Evolutionary conservation across 1,140 invertebrate genomes (phyloP), one percentile per base, ranked within the genome.

Genomic region (Drosophila carrolli): DNA sequence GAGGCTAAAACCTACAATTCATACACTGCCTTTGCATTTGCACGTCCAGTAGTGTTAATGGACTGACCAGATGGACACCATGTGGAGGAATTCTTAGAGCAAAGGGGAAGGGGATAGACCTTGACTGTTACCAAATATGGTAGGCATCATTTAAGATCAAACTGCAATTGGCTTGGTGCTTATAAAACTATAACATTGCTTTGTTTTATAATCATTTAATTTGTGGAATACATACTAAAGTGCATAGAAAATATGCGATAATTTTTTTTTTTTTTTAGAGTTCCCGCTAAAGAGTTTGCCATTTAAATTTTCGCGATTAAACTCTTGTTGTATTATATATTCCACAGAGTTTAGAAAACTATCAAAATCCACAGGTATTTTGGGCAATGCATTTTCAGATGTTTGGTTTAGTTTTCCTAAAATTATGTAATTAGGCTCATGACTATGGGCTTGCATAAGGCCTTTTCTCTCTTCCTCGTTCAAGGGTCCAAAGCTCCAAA

Each of bases 351-450:
- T 35, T 27, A 35, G 13, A 1, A 5, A 29, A 6, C 11, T 10
- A 50, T 43, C 48, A 0, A 5, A 19, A 44, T 43, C 29, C n/a
- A 11, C 27, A 11, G 11, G 13, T 38, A 14, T 14, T 41, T 41
- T 35, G 14, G 32, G 6, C 9, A 16, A 8, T 44, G 29, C 16
- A 41, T 11, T 66, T 59, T 50, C 23, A 43, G 48, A 56, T 59
- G 32, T 29, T 44, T 41, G 10, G 37, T 75, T 55, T 65, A 16
- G 44, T 40, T 32, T 46, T 62, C 41, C 32, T 44, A 40, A 46
- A 65, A 79, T 83, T 83, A 75, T 66, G 75, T 71, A 83, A 83
- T 68, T 71, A 66, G 41, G 13, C 7, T 38, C n/a, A 44, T 60
- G 46, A 35, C 40, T 59, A 19, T 23, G 38, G 11, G 19, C 19